These are phyloP conservation scores for Astur gentilis DNA, from an alignment of 2,113 vertebrate genomes.

Conservation along the genomic window DNA sequence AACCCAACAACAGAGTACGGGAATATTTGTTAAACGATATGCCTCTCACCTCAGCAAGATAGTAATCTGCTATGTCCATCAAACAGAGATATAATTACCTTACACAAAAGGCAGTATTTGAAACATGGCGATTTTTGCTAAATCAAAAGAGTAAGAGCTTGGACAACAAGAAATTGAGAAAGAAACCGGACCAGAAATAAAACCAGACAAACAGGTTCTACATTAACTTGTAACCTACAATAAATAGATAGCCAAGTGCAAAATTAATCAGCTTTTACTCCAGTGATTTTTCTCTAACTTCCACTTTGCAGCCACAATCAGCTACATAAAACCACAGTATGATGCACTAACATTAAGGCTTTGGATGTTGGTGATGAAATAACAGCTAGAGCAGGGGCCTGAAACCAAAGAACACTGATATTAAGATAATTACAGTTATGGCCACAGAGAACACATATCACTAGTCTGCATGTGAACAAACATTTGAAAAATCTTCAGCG, in stretches of 20 bases:
- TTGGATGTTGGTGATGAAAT: not conserved
- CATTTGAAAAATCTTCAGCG: not conserved
- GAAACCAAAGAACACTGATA: not conserved
- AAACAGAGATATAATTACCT: constrained; percentile 1
- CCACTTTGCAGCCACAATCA: not conserved
- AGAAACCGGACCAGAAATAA: constrained; percentile 7
- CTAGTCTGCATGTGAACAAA: not conserved
- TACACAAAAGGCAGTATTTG: constrained; percentile 18
- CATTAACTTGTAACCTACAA: not conserved
- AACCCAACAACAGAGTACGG: not conserved
- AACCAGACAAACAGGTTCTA: constrained; percentile 44
- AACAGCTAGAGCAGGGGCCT: not conserved
- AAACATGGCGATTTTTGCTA: not conserved
- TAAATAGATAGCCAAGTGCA: not conserved
- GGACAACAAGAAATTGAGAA: not conserved
- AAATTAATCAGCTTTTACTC: constrained; percentile 29
- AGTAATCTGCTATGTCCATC: not conserved
- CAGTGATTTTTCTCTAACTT: not conserved
- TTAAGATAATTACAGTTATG: not conserved
- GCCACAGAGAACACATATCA: not conserved
- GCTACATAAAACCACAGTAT: not conserved
- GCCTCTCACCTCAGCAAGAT: not conserved
- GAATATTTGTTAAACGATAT: constrained; percentile 31
- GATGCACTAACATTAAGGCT: not conserved
- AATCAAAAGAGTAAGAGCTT: not conserved